Base-by-base conservation (phyloP, 2,888 invertebrate genomes). In the Volucella bombylans region DNA sequence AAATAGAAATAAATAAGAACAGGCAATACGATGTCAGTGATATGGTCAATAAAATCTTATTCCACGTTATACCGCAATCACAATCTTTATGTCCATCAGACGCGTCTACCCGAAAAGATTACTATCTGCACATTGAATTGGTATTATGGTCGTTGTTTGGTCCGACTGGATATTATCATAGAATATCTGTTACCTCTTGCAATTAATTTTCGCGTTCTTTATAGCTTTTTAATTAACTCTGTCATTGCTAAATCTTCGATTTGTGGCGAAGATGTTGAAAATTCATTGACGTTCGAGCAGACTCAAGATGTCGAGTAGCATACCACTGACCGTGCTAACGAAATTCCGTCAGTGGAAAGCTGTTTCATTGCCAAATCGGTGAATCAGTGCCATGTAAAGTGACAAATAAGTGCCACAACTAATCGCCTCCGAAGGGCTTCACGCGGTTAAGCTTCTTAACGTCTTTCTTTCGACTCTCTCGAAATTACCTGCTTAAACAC, bases 401-500 rank as follows among this genome's bases (percentile, higher is more conserved):
- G 76, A 76, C 67, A 72, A 65, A 76, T 67, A 57, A 50, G 67
- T 55, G 49, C 67, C 67, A 15, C 14, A 23, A 38, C 4, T 74
- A 59, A 79, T 83, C 79, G 59, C 59, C 59, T 65, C 15, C 39
- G 80, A 83, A 83, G 83, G 83, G 83, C 74, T 79, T 10, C 64
- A 18, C 49, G 47, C 55, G 47, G 54, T 67, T 71, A 72, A 82
- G 82, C 81, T 62, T 64, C 79, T 73, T 78, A 74, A 64, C 64
- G 18, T 73, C 45, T 79, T 69, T 69, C 45, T 64, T 31, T 69
- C 47, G 38, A 59, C 41, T 49, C 43, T 54, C 73, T 6, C 31
- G 31, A 80, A 71, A 69, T 74, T 74, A 74, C 49, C 65, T 43
- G 52, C 80, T 83, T 83, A 83, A 80, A 71, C 80, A 74, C 80